phyloP scores from a whole-genome alignment of 2,888 invertebrate genomes.

The Brachyopa scutellaris region DNA sequence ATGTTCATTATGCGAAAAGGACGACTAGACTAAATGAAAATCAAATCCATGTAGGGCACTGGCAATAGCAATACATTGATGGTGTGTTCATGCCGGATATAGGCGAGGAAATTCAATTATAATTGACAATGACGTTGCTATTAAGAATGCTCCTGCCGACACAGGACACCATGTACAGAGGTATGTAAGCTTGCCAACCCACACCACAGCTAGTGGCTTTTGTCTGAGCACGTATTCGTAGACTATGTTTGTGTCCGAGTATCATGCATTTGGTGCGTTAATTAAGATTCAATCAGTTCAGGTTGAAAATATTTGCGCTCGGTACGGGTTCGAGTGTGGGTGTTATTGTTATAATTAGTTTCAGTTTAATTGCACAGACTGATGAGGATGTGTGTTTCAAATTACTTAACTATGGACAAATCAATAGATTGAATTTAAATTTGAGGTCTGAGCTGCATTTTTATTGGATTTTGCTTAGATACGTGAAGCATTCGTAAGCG shows the following conservation, averaged over 20 bases:
- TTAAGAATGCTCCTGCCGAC: constrained; percentile 37
- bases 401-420: constrained; percentile 26
- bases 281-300: constrained; percentile 59
- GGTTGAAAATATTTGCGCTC: constrained; percentile 29
- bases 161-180: constrained; percentile 36
- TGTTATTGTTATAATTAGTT: constrained; percentile 48
- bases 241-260: background rate
- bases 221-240: too few relatives aligned
- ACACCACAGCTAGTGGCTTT: too few relatives aligned
- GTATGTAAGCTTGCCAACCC: too few relatives aligned
- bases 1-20: constrained; percentile 17
- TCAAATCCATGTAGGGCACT: constrained; percentile 3
- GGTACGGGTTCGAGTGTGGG: background rate
- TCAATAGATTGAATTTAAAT: background rate
- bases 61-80: background rate
- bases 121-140: constrained; percentile 56
- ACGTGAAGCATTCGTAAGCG: too few relatives aligned
- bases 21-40: constrained; percentile 20
- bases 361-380: constrained; percentile 47
- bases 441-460: too few relatives aligned
- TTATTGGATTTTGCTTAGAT: too few relatives aligned
- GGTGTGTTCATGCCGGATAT: constrained; percentile 10
- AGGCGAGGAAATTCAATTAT: constrained; percentile 67
- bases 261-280: constrained; percentile 31
- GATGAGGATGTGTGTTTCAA: constrained; percentile 35